phyloP scores from a whole-genome alignment of 1,140 invertebrate species.

The Tetramorium parvispinum region DNA sequence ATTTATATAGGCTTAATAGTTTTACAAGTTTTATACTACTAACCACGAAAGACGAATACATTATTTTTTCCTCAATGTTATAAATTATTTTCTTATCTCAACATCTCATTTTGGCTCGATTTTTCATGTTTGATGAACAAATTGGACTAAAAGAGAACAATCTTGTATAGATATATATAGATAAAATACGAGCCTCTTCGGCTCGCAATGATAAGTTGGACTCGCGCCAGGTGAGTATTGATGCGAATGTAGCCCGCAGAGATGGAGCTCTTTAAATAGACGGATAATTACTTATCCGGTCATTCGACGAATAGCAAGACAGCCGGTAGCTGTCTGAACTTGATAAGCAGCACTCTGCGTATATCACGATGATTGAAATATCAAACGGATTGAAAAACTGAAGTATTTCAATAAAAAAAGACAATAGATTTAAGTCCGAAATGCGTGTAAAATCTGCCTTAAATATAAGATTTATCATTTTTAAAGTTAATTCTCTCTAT shows the following conservation, averaged over 20 bases:
- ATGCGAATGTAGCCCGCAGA: conserved; percentile 32
- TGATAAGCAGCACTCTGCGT: conserved; percentile 17
- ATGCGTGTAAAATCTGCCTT: neutral
- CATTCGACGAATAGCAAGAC: conserved; percentile 34
- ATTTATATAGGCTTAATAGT: neutral
- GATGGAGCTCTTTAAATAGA: conserved; percentile 55
- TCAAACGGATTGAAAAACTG: conserved; percentile 4
- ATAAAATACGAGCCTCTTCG: conserved; percentile 7
- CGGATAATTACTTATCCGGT: conserved; percentile 52
- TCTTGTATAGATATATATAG: neutral
- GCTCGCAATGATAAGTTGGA: conserved; percentile 34
- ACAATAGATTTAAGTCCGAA: neutral
- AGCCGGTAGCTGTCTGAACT: conserved; percentile 19
- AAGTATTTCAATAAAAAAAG: neutral
- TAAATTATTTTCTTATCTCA: conserved; percentile 19
- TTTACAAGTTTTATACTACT: neutral
- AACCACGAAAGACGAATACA: neutral
- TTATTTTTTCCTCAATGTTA: neutral
- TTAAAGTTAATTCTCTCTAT: neutral
- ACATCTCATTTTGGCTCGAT: neutral
- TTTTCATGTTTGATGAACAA: neutral
- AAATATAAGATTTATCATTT: neutral
- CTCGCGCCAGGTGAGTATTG: conserved; percentile 39
- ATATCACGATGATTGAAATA: conserved; percentile 37
- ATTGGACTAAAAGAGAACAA: neutral